Percentiles rank a stretch among this genome's conserved stretches.
Conservation (phyloP, 1,140 invertebrate species). For the Caenorhabditis tropicalis region DNA sequence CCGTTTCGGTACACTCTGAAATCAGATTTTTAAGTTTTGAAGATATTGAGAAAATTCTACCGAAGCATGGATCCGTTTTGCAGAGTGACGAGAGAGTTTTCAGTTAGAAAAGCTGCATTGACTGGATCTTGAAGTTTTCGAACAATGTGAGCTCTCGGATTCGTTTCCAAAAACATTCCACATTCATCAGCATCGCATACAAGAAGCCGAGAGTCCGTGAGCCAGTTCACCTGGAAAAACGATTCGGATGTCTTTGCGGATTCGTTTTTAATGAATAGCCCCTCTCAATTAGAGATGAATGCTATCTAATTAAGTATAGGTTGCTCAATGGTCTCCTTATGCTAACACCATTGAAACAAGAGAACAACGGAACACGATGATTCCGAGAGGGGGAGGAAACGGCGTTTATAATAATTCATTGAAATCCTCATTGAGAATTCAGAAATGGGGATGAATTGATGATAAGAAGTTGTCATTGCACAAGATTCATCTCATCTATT, state of each 20-base stretch:
- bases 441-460: not conserved
- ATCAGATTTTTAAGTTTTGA: not conserved
- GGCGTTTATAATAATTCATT: no score
- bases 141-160: not conserved
- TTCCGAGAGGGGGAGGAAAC: no score
- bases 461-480: no score
- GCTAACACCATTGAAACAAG: not conserved
- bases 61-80: conserved; percentile 19
- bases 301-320: no score
- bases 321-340: no score
- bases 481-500: no score
- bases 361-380: not conserved
- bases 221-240: conserved; percentile 45
- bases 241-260: no score
- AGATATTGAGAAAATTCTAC: not conserved
- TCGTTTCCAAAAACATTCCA: not conserved
- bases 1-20: conserved; percentile 23
- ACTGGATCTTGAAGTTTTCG: conserved; percentile 37
- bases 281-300: no score
- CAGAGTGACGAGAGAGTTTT: conserved; percentile 15
- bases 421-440: not conserved
- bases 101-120: not conserved
- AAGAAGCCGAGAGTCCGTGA: conserved; percentile 7
- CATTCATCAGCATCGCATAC: conserved; percentile 41
- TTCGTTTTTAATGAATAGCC: no score